These are phyloP conservation scores for Tigriopus japonicus DNA, from an alignment of 1,140 invertebrate genomes.

Conservation along the genomic window DNA sequence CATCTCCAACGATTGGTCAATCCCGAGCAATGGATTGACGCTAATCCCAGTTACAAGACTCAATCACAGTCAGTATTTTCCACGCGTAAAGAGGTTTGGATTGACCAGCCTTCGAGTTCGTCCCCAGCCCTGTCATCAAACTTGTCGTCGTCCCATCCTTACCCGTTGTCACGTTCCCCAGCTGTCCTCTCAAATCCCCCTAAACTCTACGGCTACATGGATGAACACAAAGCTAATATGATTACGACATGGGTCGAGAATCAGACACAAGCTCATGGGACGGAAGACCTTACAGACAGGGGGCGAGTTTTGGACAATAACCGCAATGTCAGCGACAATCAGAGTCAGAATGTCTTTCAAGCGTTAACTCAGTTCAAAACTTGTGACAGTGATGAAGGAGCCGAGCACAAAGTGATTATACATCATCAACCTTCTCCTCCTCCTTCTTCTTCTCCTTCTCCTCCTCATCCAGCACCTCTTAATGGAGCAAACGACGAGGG, in stretches of 20 bases:
- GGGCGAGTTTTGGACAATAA: conserved; percentile 19
- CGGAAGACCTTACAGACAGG: neutral
- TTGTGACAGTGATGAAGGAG: neutral
- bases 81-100: conserved; percentile 54
- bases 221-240: conserved; percentile 75
- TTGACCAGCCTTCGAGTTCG: conserved; percentile 52
- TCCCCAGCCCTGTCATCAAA: neutral
- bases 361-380: conserved; percentile 14
- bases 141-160: neutral
- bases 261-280: conserved; percentile 29
- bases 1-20: neutral
- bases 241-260: conserved; percentile 83
- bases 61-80: no score
- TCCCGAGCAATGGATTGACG: neutral
- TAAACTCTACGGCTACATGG: conserved; percentile 49
- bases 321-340: conserved; percentile 1
- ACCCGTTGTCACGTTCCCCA: neutral
- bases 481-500: no score
- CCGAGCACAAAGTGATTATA: neutral
- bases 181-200: conserved; percentile 14
- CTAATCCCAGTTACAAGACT: no score
- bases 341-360: neutral
- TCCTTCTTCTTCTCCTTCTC: neutral
- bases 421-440: neutral
- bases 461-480: no score